Evolutionary conservation across 2,113 vertebrate genomes (phyloP), one percentile per base, ranked within the genome.

Genomic region (Raphicerus campestris): DNA sequence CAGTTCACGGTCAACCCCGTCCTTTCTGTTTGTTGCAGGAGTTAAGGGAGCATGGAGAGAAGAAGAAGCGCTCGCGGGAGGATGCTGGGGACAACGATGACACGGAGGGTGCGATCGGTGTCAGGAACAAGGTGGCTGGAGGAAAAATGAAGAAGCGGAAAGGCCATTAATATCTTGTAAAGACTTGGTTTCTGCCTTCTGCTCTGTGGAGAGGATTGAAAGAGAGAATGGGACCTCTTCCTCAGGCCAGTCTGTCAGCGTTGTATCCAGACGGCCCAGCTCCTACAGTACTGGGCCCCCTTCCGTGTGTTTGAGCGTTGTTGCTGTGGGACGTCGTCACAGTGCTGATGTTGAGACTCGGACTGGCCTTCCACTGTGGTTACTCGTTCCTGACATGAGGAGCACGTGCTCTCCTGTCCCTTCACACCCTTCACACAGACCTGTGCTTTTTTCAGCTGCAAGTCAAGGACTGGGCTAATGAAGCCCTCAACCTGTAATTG

Each of bases 61-160:
- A 99, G 97, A 99, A 98, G 98, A 99, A 99, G 53, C 98, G 99
- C 15, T 96, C 98, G 1, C 98, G 98, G 89, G 98, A 99, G 32
- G 98, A 98, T 1, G 70, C 96, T 6, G 98, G 99, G 2, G 98
- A 98, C 97, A 96, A 98, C 3, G 99, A 99, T 2, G 99, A 99
- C 60, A 99, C 98, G 0, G 99, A 99, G 94, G 99, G 99, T 51
- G 99, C 99, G 1, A 97, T 99, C 0, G 99, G 99, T 3, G 99
- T 99, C 94, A 99, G 99, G 96, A 99, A 99, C 97, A 99, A 99
- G 98, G 99, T 99, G 89, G 98, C 98, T 87, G 99, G 99, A 89
- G 99, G 99, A 7, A 99, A 98, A 87, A 98, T 98, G 98, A 99
- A 98, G 97, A 99, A 97, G 20, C 98, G 98, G 94, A 99, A 99